These are phyloP conservation scores for Upupa epops DNA, from an alignment of 2,113 vertebrate species.

Conservation along the genomic window DNA sequence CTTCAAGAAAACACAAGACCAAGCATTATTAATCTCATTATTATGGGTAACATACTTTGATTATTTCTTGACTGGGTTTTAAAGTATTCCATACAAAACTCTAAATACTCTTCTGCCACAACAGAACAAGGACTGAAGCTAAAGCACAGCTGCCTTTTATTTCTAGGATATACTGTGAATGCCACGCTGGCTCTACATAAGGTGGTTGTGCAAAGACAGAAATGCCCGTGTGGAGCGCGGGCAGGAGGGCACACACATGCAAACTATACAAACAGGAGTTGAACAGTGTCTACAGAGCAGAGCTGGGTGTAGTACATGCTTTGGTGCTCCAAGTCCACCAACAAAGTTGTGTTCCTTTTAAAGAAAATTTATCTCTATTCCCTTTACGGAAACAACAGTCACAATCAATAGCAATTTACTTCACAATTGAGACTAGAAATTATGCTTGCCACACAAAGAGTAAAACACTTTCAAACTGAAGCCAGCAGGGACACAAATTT, in stretches of 20 bases:
- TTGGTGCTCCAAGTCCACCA: not conserved
- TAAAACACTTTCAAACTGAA: not conserved
- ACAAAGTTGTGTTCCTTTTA: too few species aligned
- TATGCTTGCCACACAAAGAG: rapidly evolving
- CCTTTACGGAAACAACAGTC: not conserved
- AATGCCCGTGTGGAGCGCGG: not conserved
- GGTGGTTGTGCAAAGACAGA: not conserved
- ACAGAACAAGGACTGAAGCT: not conserved
- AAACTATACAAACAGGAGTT: not conserved
- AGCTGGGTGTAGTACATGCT: not conserved
- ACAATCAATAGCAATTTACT: not conserved
- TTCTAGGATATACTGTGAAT: not conserved
- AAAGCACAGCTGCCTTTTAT: not conserved
- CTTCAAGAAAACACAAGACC: not conserved
- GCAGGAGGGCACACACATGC: not conserved
- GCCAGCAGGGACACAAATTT: not conserved
- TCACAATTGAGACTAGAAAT: not conserved
- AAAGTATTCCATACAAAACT: not conserved
- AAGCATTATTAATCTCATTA: not conserved
- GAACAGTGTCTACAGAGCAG: not conserved
- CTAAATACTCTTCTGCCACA: not conserved
- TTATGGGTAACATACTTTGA: not conserved
- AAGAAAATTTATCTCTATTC: too few species aligned
- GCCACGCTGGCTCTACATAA: rapidly evolving
- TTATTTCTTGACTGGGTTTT: not conserved